phyloP scores from a whole-genome alignment of 1,140 invertebrate genomes.

The Eriosoma lanigerum region DNA sequence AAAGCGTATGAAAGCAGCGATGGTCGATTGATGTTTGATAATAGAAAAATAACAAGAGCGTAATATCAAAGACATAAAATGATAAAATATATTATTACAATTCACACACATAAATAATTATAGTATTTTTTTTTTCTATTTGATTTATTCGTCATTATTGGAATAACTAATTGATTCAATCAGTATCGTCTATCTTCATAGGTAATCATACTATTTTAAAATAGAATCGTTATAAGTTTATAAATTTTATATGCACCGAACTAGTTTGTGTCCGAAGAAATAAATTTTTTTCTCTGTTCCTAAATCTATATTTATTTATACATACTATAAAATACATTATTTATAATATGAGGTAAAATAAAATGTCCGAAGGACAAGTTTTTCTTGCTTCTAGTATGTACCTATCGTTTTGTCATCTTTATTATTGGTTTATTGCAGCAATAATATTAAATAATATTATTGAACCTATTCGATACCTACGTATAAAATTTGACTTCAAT shows the following conservation, averaged over 20 bases:
- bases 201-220: conserved; percentile 13
- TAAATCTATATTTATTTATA: not conserved
- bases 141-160: not conserved
- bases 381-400: not conserved
- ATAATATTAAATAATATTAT: not conserved
- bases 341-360: not conserved
- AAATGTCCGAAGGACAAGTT: conserved; percentile 14
- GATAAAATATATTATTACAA: conserved; percentile 4
- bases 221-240: not conserved
- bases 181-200: not conserved
- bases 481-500: too few species aligned
- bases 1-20: not conserved
- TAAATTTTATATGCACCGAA: not conserved
- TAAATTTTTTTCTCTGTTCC: conserved; percentile 20
- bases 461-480: not conserved
- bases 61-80: not conserved
- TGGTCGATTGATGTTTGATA: not conserved
- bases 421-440: not conserved
- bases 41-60: conserved; percentile 1
- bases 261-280: not conserved
- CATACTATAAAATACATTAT: too few species aligned
- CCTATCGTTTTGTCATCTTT: not conserved
- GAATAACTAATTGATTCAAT: conserved; percentile 15
- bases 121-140: not conserved
- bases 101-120: not conserved